Evolutionary conservation across 64 coral and sea anemone genomes (phyloP).

Genomic region (Actinia equina): DNA sequence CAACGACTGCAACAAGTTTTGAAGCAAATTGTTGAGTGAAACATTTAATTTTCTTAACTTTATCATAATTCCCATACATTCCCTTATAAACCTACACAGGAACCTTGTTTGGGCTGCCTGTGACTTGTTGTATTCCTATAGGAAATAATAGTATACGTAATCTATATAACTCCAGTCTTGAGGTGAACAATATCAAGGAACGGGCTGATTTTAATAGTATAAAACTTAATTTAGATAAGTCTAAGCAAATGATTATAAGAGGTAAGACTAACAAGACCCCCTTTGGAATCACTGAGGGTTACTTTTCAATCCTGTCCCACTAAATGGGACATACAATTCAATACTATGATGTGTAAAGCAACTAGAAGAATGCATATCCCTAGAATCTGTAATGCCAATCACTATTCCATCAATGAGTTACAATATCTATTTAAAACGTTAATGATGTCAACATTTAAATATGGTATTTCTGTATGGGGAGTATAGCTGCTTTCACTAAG

Average conservation of each 20-base stretch:
- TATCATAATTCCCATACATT: too few relatives aligned
- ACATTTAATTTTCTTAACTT: too few relatives aligned
- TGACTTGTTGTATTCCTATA: too few relatives aligned
- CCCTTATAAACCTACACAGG: too few relatives aligned
- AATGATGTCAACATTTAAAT: too few relatives aligned
- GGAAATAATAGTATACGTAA: too few relatives aligned
- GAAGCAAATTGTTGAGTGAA: too few relatives aligned
- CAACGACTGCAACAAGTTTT: too few relatives aligned
- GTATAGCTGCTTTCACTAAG: too few relatives aligned
- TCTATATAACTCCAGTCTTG: not conserved
- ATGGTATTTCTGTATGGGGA: too few relatives aligned
- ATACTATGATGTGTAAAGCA: conserved; percentile 19
- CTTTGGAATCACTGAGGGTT: not conserved
- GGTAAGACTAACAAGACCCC: not conserved
- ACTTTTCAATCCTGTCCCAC: not conserved
- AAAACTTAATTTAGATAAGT: not conserved
- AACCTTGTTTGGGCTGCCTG: too few relatives aligned
- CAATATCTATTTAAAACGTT: not conserved
- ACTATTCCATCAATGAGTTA: conserved; percentile 13
- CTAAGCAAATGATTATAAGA: not conserved
- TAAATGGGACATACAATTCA: conserved; percentile 21
- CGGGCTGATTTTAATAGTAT: not conserved
- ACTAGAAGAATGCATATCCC: conserved; percentile 10
- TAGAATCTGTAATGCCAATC: conserved; percentile 19
- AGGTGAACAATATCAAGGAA: not conserved